Evolutionary conservation across 2,113 vertebrate species (phyloP), one percentile per base, ranked within the genome.

Genomic region (Antigone vipio): DNA sequence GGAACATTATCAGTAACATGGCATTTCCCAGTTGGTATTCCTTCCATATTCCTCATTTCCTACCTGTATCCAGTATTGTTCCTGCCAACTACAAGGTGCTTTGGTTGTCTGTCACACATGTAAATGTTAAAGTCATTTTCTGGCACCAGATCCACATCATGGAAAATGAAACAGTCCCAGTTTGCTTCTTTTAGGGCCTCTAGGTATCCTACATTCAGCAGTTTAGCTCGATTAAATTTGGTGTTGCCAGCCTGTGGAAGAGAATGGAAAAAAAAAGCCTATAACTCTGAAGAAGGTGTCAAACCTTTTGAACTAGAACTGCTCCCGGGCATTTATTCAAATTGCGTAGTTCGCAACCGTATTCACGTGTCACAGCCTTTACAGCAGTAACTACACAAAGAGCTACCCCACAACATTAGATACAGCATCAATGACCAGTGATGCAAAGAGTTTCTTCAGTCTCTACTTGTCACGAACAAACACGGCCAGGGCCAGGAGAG

Each of bases 91-190:
- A 99, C 99, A 90, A 99, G 97, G 93, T 99, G 99, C 97, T 99
- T 99, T 90, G 99, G 99, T 94, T 99, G 98, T 16, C 95, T 92
- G 72, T 98, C 99, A 96, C 99, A 99, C 53, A 85, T 92, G 71
- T 99, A 99, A 72, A 98, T 96, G 96, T 99, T 99, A 77, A 98
- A 97, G 97, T 99, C 99, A 40, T 99, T 99, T 97, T 99, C 99
- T 2, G 99, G 99, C 85, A 99, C 96, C 88, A 99, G 97, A 95
- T 99, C 99, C 84, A 99, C 99, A 49, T 99, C 99, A 7, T 99
- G 99, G 96, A 99, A 99, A 94, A 99, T 98, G 87, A 99, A 99
- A 91, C 99, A 99, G 73, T 99, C 99, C 99, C 99, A 99, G 38
- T 74, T 97, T 35, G 97, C 97, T 94, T 99, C 99, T 94, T 99